These are phyloP conservation scores for Cebus imitator DNA, from an alignment of 2,113 vertebrate genomes.

Conservation along the genomic window DNA sequence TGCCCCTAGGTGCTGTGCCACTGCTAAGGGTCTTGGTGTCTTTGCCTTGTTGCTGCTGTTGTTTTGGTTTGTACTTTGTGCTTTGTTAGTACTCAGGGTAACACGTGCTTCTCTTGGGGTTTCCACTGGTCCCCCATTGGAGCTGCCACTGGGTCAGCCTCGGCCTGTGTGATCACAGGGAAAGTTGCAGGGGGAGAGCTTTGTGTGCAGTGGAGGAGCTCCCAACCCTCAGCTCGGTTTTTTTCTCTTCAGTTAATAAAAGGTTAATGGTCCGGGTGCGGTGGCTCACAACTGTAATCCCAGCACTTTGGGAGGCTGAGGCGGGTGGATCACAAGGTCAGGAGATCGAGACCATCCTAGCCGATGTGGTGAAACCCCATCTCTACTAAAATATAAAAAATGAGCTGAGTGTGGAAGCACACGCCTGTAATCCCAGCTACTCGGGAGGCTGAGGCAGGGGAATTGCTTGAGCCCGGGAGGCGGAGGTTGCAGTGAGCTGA, in stretches of 20 bases:
- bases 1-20: not conserved
- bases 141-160: not conserved
- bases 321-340: too few relatives aligned
- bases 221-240: not conserved
- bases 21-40: not conserved
- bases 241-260: not conserved
- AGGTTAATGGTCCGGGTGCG: too few relatives aligned
- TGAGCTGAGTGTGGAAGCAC: too few relatives aligned
- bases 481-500: too few relatives aligned
- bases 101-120: not conserved
- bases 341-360: too few relatives aligned
- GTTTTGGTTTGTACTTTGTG: slow-evolving; percentile 27
- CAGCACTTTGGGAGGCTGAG: too few relatives aligned
- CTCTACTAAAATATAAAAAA: too few relatives aligned
- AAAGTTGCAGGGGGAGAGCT: not conserved
- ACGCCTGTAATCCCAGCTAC: too few relatives aligned
- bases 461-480: too few relatives aligned
- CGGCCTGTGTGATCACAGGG: not conserved
- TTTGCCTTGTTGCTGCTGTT: not conserved
- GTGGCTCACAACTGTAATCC: too few relatives aligned
- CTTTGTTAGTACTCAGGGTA: not conserved
- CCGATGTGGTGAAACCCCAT: too few relatives aligned
- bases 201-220: not conserved
- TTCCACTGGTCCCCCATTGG: not conserved
- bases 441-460: too few relatives aligned